phyloP scores from a whole-genome alignment of 2,888 invertebrate species.

The Cerastis leucographa region DNA sequence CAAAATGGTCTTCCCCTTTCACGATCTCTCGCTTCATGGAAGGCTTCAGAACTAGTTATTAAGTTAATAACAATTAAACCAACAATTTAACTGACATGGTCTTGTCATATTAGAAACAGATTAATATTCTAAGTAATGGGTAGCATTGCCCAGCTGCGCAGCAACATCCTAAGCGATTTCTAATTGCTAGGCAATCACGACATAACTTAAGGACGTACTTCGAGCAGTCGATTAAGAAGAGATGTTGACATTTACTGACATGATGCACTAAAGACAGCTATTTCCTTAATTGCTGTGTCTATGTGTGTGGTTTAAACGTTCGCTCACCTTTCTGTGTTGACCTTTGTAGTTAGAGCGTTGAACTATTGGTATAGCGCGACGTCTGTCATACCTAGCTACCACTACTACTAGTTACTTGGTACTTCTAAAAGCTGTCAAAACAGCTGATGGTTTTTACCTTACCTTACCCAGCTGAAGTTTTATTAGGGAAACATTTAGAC shows the following conservation, averaged over 20 bases:
- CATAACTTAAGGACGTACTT: slow-evolving; percentile 19
- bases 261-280: slow-evolving; percentile 45
- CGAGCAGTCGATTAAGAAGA: slow-evolving; percentile 34
- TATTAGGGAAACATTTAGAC: slow-evolving; percentile 6
- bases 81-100: slow-evolving; percentile 12
- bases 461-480: too few relatives aligned
- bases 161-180: slow-evolving; percentile 30
- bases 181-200: slow-evolving; percentile 49
- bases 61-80: not conserved
- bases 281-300: slow-evolving; percentile 43
- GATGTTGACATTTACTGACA: slow-evolving; percentile 39
- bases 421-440: too few relatives aligned
- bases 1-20: not conserved
- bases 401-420: too few relatives aligned
- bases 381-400: slow-evolving; percentile 33
- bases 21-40: not conserved
- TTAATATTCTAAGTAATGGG: slow-evolving; percentile 18
- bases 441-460: slow-evolving; percentile 18
- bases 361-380: slow-evolving; percentile 40
- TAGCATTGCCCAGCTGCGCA: slow-evolving; percentile 33
- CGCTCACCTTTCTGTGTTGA: slow-evolving; percentile 56
- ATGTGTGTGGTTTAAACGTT: slow-evolving; percentile 30
- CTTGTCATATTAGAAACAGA: slow-evolving; percentile 27
- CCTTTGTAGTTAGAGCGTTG: slow-evolving; percentile 59
- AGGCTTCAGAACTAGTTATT: not conserved